Conservation (phyloP, 2,888 invertebrate species). For the Lithophane socia region DNA sequence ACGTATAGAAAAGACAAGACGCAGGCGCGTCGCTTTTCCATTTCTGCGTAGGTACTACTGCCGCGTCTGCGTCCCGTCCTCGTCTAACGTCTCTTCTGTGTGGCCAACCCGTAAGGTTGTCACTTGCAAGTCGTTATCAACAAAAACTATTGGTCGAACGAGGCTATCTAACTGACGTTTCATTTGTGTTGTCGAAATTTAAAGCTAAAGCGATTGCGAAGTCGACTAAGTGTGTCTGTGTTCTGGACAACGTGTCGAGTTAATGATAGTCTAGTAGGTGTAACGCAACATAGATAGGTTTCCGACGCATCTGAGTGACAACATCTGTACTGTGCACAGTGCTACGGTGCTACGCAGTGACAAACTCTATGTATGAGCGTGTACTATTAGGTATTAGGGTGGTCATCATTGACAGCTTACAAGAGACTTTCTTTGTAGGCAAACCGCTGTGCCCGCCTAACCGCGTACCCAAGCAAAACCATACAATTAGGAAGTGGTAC, state of each 20-base stretch:
- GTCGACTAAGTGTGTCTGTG: background rate
- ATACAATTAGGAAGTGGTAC: background rate
- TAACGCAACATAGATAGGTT: background rate
- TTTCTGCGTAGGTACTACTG: no score
- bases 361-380: no score
- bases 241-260: background rate
- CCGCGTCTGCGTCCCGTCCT: no score
- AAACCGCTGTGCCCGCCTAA: background rate
- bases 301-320: background rate
- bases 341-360: background rate
- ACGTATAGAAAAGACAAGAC: no score
- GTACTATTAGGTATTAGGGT: background rate
- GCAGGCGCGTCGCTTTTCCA: no score
- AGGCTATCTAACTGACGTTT: background rate
- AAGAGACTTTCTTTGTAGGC: background rate
- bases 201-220: background rate
- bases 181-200: background rate
- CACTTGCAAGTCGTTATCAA: background rate
- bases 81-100: no score
- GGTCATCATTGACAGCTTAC: background rate
- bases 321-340: background rate
- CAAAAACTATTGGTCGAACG: background rate
- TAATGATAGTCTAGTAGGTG: background rate
- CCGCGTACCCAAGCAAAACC: background rate
- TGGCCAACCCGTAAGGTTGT: background rate